A percentile compares a stretch with the other conserved stretches of the same genome.
Evolutionary conservation across 2,113 vertebrate genomes (phyloP).

Genomic region (Erythrocercus mccallii): DNA sequence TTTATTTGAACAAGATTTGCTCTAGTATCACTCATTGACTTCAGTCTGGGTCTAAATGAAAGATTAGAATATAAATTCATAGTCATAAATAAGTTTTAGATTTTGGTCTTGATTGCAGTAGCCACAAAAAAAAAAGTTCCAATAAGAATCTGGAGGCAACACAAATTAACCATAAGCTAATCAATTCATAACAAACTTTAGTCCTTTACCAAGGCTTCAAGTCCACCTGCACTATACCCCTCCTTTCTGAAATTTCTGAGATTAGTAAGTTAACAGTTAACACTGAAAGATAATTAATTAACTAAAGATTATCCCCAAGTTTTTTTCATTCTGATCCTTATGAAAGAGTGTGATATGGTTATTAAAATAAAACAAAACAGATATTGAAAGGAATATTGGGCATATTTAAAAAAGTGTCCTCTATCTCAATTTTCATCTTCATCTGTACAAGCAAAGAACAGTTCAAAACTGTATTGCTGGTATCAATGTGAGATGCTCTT

Average conservation of each 20-base stretch:
- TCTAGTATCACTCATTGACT: not conserved
- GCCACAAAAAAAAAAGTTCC: not conserved
- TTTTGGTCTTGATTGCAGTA: not conserved
- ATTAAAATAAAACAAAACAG: not conserved
- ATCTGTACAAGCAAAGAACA: not conserved
- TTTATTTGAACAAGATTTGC: not conserved
- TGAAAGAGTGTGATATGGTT: not conserved
- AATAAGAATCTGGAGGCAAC: not conserved
- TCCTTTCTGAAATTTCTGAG: not conserved
- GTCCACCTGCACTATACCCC: not conserved
- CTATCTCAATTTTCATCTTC: not conserved
- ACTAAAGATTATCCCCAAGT: not conserved
- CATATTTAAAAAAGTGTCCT: not conserved
- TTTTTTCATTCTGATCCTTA: not conserved
- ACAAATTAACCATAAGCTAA: not conserved
- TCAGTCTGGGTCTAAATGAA: not conserved
- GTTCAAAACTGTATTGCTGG: not conserved
- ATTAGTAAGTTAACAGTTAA: not conserved
- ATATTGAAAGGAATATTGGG: not conserved
- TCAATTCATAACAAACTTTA: not conserved
- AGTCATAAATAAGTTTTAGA: not conserved
- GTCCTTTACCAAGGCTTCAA: not conserved
- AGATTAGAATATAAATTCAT: not conserved
- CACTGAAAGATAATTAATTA: not conserved
- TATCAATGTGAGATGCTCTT: not conserved